These are phyloP conservation scores for Cheilosia soror DNA, from an alignment of 2,888 invertebrate genomes.

Conservation along the genomic window DNA sequence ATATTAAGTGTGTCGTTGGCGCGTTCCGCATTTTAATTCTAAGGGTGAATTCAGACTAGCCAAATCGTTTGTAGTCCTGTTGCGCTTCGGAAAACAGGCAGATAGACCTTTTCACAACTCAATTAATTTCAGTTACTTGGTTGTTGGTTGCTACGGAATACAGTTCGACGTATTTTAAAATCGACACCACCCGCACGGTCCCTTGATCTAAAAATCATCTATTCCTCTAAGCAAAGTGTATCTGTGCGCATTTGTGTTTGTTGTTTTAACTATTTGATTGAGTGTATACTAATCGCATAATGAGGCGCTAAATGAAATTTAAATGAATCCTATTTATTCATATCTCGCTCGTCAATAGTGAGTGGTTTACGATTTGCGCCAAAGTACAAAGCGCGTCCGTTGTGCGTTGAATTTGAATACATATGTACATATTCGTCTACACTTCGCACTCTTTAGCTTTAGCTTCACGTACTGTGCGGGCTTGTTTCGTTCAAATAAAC, in stretches of 20 bases:
- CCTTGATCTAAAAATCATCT: constrained; percentile 1
- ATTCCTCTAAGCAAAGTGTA: constrained; percentile 12
- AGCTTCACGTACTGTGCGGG: constrained; percentile 1
- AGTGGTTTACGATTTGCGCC: constrained; percentile 50
- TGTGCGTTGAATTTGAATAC: constrained; percentile 39
- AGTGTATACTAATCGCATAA: constrained; percentile 42
- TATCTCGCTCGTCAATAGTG: constrained; percentile 19
- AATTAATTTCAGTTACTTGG: constrained; percentile 41
- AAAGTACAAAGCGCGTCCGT: constrained; percentile 35
- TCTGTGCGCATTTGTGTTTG: constrained; percentile 4
- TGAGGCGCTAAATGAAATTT: constrained; percentile 57
- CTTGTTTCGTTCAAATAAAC: constrained; percentile 58
- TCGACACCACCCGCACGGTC: constrained; percentile 33
- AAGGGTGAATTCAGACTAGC: constrained; percentile 4
- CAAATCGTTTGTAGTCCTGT: constrained; percentile 6
- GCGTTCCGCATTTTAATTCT: constrained; percentile 35
- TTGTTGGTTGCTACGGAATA: neutral
- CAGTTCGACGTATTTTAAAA: constrained; percentile 1
- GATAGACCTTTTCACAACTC: constrained; percentile 7
- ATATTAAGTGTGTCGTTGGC: constrained; percentile 27
- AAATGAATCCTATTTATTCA: constrained; percentile 44
- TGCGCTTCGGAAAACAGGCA: constrained; percentile 4
- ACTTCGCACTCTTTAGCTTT: neutral
- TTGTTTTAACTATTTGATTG: constrained; percentile 8
- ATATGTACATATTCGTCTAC: constrained; percentile 1